phyloP scores from a whole-genome alignment of 2,888 invertebrate species.

The Leucoma salicis region DNA sequence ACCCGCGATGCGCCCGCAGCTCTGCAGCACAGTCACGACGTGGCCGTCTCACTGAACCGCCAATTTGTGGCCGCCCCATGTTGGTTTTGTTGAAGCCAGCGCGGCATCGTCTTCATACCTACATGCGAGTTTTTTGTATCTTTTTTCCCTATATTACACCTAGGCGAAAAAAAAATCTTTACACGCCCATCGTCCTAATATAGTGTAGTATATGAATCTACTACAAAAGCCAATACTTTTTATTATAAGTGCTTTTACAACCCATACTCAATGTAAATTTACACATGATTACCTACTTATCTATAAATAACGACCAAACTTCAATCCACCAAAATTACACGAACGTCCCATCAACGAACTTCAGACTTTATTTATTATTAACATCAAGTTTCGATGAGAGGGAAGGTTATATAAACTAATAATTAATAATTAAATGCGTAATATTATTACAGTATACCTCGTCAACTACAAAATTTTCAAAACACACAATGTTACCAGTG shows the following conservation, averaged over 20 bases:
- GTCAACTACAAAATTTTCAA: constrained; percentile 68
- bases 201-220: constrained; percentile 37
- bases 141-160: constrained; percentile 54
- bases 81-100: constrained; percentile 80
- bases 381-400: constrained; percentile 43
- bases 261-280: background rate
- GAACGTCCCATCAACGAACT: constrained; percentile 1
- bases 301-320: background rate
- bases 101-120: constrained; percentile 73
- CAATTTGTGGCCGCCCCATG: constrained; percentile 79
- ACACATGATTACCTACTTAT: background rate
- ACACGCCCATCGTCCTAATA: constrained; percentile 34
- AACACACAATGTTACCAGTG: constrained; percentile 59
- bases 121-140: constrained; percentile 61
- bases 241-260: constrained; percentile 18
- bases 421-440: constrained; percentile 66
- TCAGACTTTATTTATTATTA: constrained; percentile 27
- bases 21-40: constrained; percentile 71
- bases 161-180: constrained; percentile 44
- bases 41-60: constrained; percentile 71
- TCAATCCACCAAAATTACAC: background rate
- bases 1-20: constrained; percentile 55
- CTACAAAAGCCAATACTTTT: constrained; percentile 34
- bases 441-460: constrained; percentile 65
- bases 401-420: constrained; percentile 52